phyloP scores from a whole-genome alignment of 2,797 vertebrate species.

The Tokudaia muenninki region DNA sequence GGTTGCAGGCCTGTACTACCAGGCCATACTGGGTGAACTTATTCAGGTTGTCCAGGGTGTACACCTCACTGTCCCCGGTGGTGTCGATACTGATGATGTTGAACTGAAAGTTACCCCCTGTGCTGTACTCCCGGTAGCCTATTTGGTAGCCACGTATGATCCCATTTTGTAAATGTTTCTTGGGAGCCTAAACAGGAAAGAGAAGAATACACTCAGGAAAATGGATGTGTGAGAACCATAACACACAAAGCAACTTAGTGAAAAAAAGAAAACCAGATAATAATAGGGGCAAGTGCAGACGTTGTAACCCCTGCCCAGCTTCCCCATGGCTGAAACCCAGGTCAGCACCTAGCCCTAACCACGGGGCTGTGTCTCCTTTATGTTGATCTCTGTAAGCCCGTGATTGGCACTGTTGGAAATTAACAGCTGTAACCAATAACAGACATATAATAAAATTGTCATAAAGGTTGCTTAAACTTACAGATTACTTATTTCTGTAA shows the following conservation, averaged over 20 bases:
- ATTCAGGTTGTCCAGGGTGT: slow-evolving; percentile 96
- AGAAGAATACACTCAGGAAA: not conserved
- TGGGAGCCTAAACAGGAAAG: slow-evolving; percentile 91
- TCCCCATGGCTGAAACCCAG: not conserved
- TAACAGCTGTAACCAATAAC: not conserved
- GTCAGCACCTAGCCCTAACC: not conserved
- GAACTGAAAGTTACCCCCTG: slow-evolving; percentile 97
- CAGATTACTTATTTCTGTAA: not conserved
- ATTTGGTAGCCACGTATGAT: slow-evolving; percentile 99
- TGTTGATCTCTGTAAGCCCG: not conserved
- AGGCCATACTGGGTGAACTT: slow-evolving; percentile 99
- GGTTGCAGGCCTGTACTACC: slow-evolving; percentile 98
- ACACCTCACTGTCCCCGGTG: slow-evolving; percentile 96
- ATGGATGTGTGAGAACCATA: not conserved
- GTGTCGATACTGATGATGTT: slow-evolving; percentile 98
- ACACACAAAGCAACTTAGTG: accelerated
- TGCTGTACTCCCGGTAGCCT: slow-evolving; percentile 98
- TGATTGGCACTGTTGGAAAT: not conserved
- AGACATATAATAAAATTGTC: not conserved
- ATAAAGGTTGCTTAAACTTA: not conserved
- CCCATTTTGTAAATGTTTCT: slow-evolving; percentile 97
- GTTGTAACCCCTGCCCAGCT: accelerated
- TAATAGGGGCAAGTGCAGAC: accelerated
- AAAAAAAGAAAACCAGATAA: too few species aligned
- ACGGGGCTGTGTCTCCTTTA: not conserved